Conservation (phyloP, 1,140 invertebrate genomes). For the Aporrectodea caliginosa region DNA sequence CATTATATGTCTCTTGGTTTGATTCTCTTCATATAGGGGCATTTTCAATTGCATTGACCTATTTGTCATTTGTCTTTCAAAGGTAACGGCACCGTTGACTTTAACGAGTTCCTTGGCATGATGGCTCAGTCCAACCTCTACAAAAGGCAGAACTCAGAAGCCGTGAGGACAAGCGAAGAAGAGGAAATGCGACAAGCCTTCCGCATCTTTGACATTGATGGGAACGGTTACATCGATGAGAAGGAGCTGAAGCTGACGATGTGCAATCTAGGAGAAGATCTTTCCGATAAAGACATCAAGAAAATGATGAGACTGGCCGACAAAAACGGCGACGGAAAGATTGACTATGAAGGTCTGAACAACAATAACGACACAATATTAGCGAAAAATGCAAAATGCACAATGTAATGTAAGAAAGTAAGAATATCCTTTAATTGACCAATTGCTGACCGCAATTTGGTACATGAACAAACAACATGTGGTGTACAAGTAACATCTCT, state of each 20-base stretch:
- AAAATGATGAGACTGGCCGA: constrained; percentile 33
- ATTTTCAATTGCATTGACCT: too few species aligned
- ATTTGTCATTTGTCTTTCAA: not conserved
- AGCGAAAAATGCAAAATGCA: too few species aligned
- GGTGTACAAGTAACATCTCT: too few species aligned
- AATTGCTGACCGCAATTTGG: too few species aligned
- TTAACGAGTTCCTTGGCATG: constrained; percentile 88
- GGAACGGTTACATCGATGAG: constrained; percentile 30
- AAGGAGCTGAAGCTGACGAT: constrained; percentile 28
- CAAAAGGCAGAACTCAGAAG: constrained; percentile 57
- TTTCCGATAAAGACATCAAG: constrained; percentile 31
- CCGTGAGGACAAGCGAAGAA: not conserved
- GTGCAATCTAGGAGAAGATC: constrained; percentile 30
- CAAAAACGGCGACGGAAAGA: constrained; percentile 33
- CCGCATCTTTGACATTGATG: constrained; percentile 30
- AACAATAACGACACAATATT: too few species aligned
- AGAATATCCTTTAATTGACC: too few species aligned
- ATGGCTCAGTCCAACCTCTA: constrained; percentile 78
- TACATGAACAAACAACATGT: too few species aligned
- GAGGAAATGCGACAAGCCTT: constrained; percentile 31
- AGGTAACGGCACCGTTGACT: constrained; percentile 98
- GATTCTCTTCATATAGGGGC: too few species aligned
- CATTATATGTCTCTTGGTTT: too few species aligned
- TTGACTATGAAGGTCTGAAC: constrained; percentile 33
- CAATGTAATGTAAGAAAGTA: too few species aligned